Base-by-base conservation (phyloP, 2,888 invertebrate species). In the Cylindroiulus punctatus region DNA sequence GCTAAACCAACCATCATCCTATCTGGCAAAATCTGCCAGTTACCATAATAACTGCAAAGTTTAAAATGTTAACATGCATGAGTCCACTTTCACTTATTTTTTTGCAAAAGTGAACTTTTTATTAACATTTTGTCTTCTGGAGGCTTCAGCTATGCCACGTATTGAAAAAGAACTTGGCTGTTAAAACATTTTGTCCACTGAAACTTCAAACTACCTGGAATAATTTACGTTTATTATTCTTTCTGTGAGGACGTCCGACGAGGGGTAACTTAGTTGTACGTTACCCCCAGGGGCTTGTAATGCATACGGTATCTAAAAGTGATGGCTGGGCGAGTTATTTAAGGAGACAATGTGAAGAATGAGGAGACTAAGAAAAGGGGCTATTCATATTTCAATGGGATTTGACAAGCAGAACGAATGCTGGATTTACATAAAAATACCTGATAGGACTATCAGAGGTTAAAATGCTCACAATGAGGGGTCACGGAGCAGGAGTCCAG, bases 191-290 rank as follows among this genome's bases (percentile, higher is more conserved):
- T 44, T 52, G 52, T 52, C 52, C n/a, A 19, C n/a, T 52, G 52
- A 5, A 52, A 12, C 52, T 52, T 52, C 52, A 52, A 52, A 52
- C 17, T 19, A 17, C 52, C 52, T 52, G 19, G n/a, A n/a, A n/a
- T 52, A 52, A 52, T 52, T 52, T 52, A 52, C 52, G 52, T 52
- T 52, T 52, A 52, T 52, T 52, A 52, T 52, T 52, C 52, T n/a
- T 52, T 19, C 52, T 52, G 52, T 1, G 52, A 52, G 52, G 52
- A 52, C 52, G n/a, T 52, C 52, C 52, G 12, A n/a, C 17, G 52
- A 52, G 52, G 52, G 52, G 52, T 2, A 52, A 52, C 3, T 52
- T 52, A 19, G 52, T 52, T 52, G 7, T 19, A 52, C 52, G 52
- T n/a, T n/a, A 52, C 52, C 52, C 52, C 52, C 52, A 52, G 52